Evolutionary conservation across 2,113 vertebrate genomes (phyloP), one percentile per base, ranked within the genome.

Genomic region (Speoplatyrhinus poulsoni): DNA sequence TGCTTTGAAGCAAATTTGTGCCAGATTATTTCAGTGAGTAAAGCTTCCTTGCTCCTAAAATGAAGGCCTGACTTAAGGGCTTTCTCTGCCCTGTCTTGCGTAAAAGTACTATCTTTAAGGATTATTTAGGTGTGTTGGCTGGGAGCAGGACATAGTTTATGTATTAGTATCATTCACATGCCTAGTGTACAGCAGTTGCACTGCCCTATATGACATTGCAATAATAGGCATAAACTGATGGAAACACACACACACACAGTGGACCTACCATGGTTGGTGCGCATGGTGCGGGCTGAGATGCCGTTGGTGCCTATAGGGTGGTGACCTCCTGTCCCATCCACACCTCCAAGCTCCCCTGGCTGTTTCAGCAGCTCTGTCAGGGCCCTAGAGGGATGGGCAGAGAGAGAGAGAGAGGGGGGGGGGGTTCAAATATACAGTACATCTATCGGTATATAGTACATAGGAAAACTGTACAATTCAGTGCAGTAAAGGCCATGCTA

Each of bases 291-390:
- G 66, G 83, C 89, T 0, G 92, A 86, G 70, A 94, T 92, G 61
- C 92, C 92, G 3, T 94, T 93, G 54, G 89, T 91, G 47, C 93
- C 90, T 9, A 91, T 87, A 0, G 90, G 90, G 69, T 92, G 90
- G 83, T 92, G 90, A 68, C 86, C 80, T n/a, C 85, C 91, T 1
- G 82, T 67, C 70, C 91, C 88, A 58, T 91, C 91, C 73, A 87
- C 75, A 0, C 70, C 65, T 36, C 87, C 90, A 1, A 77, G 80
- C 70, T 91, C 92, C 6, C 90, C 90, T 0, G 91, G 93, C 87
- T 93, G 92, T 79, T 94, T 94, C 79, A 92, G 53, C 19, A 92
- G 83, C 81, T 94, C 91, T 1, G 91, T 93, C 72, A 91, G 80
- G 65, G 90, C 86, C 80, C 92, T 94, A 72, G 7, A 63, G 17